These are phyloP conservation scores for Heliconius nattereri DNA, from an alignment of 1,140 invertebrate species.

Conservation along the genomic window DNA sequence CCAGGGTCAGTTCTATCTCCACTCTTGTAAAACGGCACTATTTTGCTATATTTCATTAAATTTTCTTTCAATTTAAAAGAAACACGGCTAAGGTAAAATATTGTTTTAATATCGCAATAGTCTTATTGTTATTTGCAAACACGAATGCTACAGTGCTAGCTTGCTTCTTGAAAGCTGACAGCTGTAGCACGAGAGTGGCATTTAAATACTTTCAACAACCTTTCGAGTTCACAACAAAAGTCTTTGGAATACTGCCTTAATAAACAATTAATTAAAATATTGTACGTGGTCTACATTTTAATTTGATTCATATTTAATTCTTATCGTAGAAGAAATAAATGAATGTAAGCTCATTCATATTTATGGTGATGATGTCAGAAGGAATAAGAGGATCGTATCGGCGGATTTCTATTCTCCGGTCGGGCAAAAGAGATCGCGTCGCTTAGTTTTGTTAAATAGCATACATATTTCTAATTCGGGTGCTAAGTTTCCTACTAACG, in stretches of 20 bases:
- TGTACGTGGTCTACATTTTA: not conserved
- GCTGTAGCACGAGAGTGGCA: constrained; percentile 1
- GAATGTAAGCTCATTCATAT: too few relatives aligned
- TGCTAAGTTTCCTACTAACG: too few relatives aligned
- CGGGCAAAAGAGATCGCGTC: too few relatives aligned
- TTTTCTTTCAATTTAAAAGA: not conserved
- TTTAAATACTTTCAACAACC: not conserved
- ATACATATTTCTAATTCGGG: too few relatives aligned
- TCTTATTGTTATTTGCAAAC: not conserved
- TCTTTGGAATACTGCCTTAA: constrained; percentile 3
- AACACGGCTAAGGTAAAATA: not conserved
- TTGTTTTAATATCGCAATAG: not conserved
- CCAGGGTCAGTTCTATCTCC: too few relatives aligned
- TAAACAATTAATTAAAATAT: constrained; percentile 10
- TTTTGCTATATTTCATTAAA: too few relatives aligned
- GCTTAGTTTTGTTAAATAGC: too few relatives aligned
- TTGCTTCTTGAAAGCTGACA: constrained; percentile 9
- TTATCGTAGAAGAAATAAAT: not conserved
- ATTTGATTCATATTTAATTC: not conserved
- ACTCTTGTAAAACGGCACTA: too few relatives aligned
- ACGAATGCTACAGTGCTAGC: not conserved
- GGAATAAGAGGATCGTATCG: too few relatives aligned
- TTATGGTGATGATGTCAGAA: too few relatives aligned
- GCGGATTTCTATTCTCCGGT: too few relatives aligned
- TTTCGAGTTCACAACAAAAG: not conserved